phyloP scores from a whole-genome alignment of 2,797 vertebrate genomes.

The Podarcis siculus region DNA sequence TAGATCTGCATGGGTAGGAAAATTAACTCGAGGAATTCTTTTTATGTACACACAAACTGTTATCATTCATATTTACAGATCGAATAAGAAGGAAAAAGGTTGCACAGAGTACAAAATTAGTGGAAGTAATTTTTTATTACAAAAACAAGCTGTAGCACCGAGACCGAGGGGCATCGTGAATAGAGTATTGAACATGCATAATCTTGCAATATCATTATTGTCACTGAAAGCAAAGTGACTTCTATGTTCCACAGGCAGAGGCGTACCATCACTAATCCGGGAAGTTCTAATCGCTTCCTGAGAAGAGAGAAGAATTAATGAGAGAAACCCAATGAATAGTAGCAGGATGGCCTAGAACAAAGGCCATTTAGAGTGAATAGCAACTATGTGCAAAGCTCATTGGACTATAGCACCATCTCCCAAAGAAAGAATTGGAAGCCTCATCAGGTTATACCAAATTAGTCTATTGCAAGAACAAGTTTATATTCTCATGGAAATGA shows the following conservation, averaged over 20 bases:
- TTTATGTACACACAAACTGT: background rate
- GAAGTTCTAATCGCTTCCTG: conserved; percentile 33
- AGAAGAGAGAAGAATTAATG: conserved; percentile 34
- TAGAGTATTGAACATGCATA: conserved; percentile 7
- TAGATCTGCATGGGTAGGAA: background rate
- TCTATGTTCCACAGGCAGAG: conserved; percentile 10
- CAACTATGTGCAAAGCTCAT: conserved; percentile 24
- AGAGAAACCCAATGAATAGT: conserved; percentile 35
- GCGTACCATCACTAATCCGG: conserved; percentile 19
- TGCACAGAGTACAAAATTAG: background rate
- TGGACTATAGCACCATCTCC: conserved; percentile 27
- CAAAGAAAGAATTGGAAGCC: conserved; percentile 7
- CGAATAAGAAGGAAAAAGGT: background rate
- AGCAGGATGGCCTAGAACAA: conserved; percentile 38
- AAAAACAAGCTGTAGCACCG: background rate
- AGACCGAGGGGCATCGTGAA: background rate
- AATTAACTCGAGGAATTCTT: background rate
- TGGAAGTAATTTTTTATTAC: background rate
- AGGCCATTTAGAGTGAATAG: conserved; percentile 31
- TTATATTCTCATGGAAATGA: background rate
- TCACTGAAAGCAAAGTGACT: conserved; percentile 17
- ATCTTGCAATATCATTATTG: conserved; percentile 10
- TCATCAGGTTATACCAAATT: conserved; percentile 22
- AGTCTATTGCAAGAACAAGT: background rate
- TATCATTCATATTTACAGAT: background rate